phyloP scores from a whole-genome alignment of 1,140 invertebrate genomes.

The Heterodera carotae region DNA sequence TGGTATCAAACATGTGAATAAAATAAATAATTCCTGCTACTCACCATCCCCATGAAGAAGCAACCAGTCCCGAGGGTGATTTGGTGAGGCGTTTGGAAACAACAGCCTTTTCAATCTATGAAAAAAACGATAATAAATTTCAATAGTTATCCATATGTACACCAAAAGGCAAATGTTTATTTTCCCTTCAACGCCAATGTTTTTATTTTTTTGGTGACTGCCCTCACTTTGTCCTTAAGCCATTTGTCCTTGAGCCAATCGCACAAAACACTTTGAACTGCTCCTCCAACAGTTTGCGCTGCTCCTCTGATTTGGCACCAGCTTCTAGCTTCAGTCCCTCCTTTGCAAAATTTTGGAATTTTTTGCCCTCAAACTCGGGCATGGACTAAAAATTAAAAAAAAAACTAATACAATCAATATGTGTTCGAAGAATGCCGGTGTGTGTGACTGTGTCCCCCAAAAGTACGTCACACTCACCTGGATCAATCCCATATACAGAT shows the following conservation, averaged over 20 bases:
- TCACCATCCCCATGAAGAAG: slow-evolving; percentile 88
- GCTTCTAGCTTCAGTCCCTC: slow-evolving; percentile 85
- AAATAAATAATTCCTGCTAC: no score
- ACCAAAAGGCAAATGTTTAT: no score
- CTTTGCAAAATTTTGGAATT: slow-evolving; percentile 98
- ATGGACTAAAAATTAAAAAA: slow-evolving; percentile 71
- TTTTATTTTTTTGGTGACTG: no score
- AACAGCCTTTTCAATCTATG: slow-evolving; percentile 75
- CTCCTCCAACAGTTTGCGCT: slow-evolving; percentile 77
- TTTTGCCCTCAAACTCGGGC: slow-evolving; percentile 98
- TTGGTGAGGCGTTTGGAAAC: slow-evolving; percentile 86
- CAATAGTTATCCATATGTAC: no score
- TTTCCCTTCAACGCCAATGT: no score
- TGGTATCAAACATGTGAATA: no score
- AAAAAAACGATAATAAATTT: no score
- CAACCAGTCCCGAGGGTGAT: slow-evolving; percentile 94
- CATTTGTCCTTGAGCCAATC: slow-evolving; percentile 85
- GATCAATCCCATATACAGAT: no score
- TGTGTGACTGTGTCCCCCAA: slow-evolving; percentile 69
- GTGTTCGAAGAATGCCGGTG: no score
- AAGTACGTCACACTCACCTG: no score
- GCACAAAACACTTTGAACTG: slow-evolving; percentile 84
- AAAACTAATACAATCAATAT: slow-evolving; percentile 63
- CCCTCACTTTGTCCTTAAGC: slow-evolving; percentile 76
- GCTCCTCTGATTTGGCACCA: slow-evolving; percentile 78